Conservation (phyloP, 2,888 invertebrate genomes). For the Chaetoderma sp. region DNA sequence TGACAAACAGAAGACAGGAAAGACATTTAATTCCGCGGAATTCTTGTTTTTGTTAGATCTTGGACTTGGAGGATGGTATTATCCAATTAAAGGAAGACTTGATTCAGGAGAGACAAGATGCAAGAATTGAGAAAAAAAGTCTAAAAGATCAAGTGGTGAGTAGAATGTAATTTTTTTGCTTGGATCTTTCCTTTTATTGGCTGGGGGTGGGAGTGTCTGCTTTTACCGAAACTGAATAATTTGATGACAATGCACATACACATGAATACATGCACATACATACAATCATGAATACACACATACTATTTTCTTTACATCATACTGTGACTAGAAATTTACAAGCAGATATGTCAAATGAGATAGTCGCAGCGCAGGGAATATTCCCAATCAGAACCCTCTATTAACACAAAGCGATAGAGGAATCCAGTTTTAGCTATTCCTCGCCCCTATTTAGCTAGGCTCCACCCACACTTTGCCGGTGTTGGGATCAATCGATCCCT, state of each 20-base stretch:
- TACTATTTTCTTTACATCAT: too few relatives aligned
- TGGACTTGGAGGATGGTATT: slow-evolving; percentile 67
- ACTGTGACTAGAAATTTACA: too few relatives aligned
- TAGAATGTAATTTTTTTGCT: slow-evolving; percentile 9
- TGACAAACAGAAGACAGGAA: too few relatives aligned
- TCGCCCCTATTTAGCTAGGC: too few relatives aligned
- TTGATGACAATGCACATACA: neutral
- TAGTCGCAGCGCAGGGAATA: too few relatives aligned
- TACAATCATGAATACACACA: neutral
- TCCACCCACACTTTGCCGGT: too few relatives aligned
- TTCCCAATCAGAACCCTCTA: too few relatives aligned
- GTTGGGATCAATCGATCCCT: too few relatives aligned
- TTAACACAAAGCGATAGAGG: too few relatives aligned
- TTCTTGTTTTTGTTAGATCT: slow-evolving; percentile 50
- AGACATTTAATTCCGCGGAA: too few relatives aligned
- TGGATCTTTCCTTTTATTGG: neutral
- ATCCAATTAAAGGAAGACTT: slow-evolving; percentile 67
- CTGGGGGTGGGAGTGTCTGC: neutral
- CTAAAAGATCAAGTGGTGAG: slow-evolving; percentile 64
- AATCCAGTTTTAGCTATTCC: too few relatives aligned
- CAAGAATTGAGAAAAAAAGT: slow-evolving; percentile 63
- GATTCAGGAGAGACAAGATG: slow-evolving; percentile 67
- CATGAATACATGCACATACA: too few relatives aligned
- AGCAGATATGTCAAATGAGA: slow-evolving; percentile 51
- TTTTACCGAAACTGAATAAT: neutral